Conservation (phyloP, 2,797 vertebrate genomes). For the Heliangelus exortis region DNA sequence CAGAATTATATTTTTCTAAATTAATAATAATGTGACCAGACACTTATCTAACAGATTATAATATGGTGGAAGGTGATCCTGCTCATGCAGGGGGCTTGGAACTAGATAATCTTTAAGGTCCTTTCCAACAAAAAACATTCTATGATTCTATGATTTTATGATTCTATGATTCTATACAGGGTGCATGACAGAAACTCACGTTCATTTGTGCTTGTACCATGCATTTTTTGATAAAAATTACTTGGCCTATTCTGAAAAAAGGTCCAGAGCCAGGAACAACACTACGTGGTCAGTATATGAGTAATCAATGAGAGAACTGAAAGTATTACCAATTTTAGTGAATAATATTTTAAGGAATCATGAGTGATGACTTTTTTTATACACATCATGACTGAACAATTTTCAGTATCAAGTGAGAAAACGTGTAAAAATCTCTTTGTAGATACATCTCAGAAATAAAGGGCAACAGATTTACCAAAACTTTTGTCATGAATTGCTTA, state of each 20-base stretch:
- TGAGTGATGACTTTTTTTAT: neutral
- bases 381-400: neutral
- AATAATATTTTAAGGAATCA: neutral
- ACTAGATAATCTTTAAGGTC: too few species aligned
- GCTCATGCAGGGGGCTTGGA: too few species aligned
- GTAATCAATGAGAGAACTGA: neutral
- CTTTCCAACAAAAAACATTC: too few species aligned
- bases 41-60: neutral
- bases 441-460: neutral
- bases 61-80: neutral
- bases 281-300: neutral
- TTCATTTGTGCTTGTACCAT: neutral
- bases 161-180: neutral
- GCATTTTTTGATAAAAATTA: neutral
- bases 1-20: neutral
- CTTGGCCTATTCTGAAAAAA: neutral
- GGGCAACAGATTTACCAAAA: slow-evolving; percentile 6
- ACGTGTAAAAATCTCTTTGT: neutral
- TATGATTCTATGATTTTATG: too few species aligned
- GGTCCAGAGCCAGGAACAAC: neutral
- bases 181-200: neutral
- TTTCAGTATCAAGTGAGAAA: neutral
- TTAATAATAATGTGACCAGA: neutral
- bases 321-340: neutral
- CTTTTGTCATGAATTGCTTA: neutral